Base-by-base conservation (phyloP, 2,113 vertebrate species). In the Proterorhinus semilunaris region DNA sequence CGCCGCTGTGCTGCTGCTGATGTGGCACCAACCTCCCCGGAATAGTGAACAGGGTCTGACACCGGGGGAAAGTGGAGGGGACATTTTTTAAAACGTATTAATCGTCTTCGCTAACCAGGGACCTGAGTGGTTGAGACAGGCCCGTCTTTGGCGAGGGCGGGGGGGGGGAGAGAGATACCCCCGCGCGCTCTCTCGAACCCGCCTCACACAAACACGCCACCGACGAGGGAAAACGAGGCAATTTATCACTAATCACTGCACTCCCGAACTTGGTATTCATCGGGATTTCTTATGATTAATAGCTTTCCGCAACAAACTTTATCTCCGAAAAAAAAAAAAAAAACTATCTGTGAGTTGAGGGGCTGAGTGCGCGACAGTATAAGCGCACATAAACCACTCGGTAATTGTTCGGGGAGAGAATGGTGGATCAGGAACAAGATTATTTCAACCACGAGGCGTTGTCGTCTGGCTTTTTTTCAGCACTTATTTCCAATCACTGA, bases 71-170 rank as follows among this genome's bases (percentile, higher is more conserved):
- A 94, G 90, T 92, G 91, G 83, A 91, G 87, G 89, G 91, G 92
- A 93, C 92, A 90, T 91, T 93, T 93, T 93, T 89, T 90, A 54
- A 89, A 91, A 93, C 85, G 88, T 92, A 93, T 94, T 93, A 93
- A 93, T 93, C 87, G 87, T 85, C 51, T 71, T 71, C 42, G 67
- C 88, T 89, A 87, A 90, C 87, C 73, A 81, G 69, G 81, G 82
- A 81, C 78, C 87, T 87, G 86, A 91, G 87, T 89, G 90, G 82
- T 65, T 69, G 72, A 77, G 91, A 92, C 92, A 91, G 89, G 76
- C 81, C 88, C 81, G 81, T 87, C 76, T 86, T 88, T 86, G 74
- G 80, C 87, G 74, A 83, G 65, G 69, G 71, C 79, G 66, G 80
- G 65, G 80, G 63, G 78, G 63, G 65, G 57, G 57, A 79, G 79